These are phyloP conservation scores for Meandrusa payeni DNA, from an alignment of 2,888 invertebrate species.

Conservation along the genomic window DNA sequence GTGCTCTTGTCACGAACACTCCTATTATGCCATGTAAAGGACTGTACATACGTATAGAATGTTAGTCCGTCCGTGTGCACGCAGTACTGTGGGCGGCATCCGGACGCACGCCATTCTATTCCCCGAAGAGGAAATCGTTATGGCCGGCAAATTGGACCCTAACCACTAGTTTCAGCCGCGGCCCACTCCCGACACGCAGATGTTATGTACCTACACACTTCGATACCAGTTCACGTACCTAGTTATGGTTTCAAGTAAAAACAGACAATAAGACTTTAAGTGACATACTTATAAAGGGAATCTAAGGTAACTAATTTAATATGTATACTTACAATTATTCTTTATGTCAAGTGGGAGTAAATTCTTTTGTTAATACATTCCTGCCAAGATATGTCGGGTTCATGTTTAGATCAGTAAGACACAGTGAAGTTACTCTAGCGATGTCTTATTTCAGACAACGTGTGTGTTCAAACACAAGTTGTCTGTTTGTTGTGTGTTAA, in stretches of 20 bases:
- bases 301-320: too few species aligned
- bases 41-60: constrained; percentile 13
- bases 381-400: too few species aligned
- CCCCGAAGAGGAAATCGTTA: constrained; percentile 80
- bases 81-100: constrained; percentile 55
- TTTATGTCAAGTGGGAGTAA: constrained; percentile 6
- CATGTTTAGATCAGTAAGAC: too few species aligned
- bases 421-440: too few species aligned
- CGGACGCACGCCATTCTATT: constrained; percentile 76
- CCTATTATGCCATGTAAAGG: constrained; percentile 9
- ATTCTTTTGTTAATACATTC: too few species aligned
- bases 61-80: constrained; percentile 26
- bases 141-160: constrained; percentile 75
- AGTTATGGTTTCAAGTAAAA: constrained; percentile 50
- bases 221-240: constrained; percentile 41
- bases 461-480: too few species aligned
- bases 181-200: constrained; percentile 58
- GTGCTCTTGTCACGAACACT: constrained; percentile 17
- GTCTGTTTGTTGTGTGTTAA: too few species aligned
- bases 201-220: constrained; percentile 55
- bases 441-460: too few species aligned
- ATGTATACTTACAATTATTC: too few species aligned
- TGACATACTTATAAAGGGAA: neutral
- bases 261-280: neutral
- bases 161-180: constrained; percentile 65